phyloP scores from a whole-genome alignment of 2,113 vertebrate species.

The Antechinus flavipes region DNA sequence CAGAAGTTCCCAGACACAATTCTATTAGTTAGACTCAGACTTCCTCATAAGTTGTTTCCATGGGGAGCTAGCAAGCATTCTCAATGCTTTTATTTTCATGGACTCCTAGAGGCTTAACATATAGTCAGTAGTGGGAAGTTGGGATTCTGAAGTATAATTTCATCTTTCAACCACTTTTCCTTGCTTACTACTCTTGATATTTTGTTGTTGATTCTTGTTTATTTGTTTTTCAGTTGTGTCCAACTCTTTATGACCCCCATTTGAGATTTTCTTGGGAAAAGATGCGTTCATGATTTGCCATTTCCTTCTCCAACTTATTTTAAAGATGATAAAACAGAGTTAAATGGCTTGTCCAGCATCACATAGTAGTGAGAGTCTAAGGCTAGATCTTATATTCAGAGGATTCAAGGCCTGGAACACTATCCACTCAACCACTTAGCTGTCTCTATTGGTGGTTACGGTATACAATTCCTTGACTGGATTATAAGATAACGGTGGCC shows the following conservation, averaged over 20 bases:
- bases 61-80: neutral
- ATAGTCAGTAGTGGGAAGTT: neutral
- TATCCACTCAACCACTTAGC: too few species aligned
- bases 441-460: neutral
- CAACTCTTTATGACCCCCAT: too few species aligned
- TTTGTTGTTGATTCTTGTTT: too few species aligned
- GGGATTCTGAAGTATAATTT: neutral
- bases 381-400: too few species aligned
- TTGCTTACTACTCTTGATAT: neutral
- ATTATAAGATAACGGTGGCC: neutral
- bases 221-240: too few species aligned
- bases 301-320: too few species aligned
- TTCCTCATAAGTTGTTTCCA: neutral
- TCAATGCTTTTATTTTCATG: neutral
- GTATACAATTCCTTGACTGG: neutral
- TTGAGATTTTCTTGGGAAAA: too few species aligned
- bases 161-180: neutral
- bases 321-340: too few species aligned
- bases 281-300: too few species aligned
- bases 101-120: neutral
- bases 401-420: too few species aligned
- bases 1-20: neutral
- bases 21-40: neutral
- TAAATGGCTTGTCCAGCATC: too few species aligned
- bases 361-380: too few species aligned